Base-by-base conservation (phyloP, 1,140 invertebrate species). In the Octopus sinensis region DNA sequence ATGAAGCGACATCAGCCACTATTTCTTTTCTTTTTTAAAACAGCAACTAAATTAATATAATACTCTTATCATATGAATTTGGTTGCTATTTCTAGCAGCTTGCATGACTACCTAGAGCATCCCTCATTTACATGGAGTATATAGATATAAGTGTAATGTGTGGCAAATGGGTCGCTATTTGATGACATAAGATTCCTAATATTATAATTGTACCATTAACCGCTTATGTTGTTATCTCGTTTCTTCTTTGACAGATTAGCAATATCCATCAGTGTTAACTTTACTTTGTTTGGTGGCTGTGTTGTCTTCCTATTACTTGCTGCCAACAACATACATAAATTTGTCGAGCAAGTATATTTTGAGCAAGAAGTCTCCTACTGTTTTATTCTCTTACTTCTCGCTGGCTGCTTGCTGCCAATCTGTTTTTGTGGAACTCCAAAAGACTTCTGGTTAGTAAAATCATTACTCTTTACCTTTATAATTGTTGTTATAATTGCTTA, bases 261-360 rank as follows among this genome's bases (percentile, higher is more conserved):
- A 4, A 91, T 94, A 5, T 93, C 93, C 0, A 86, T 89, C 5
- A 91, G 91, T 82, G 91, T 94, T 5, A 91, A 93, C 81, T 89
- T 94, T 53, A 94, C 94, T 0, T 89, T 95, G 71, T 94, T 95
- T 87, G 94, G 94, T 7, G 93, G 92, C 51, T 91, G 93, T 4
- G 93, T 93, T n/a, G 94, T 95, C 4, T 94, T 94, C 86, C 88
- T 95, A 30, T 89, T 95, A 71, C 89, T 95, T 52, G 93, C 93
- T 0, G 92, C 94, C 0, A 92, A 94, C 87, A 91, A 91, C 82
- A 87, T 91, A 68, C 84, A 87, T 76, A 81, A 82, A 52, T 92
- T 94, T 78, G 87, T 95, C 53, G 91, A 93, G 83, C 91, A 92
- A 77, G 85, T 95, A 52, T 73, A n/a, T 2, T 23, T 23, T n/a